Percentiles rank a stretch among this genome's conserved stretches.
Evolutionary conservation across 2,888 invertebrate genomes (phyloP).

Genomic region (Parnassius mnemosyne): DNA sequence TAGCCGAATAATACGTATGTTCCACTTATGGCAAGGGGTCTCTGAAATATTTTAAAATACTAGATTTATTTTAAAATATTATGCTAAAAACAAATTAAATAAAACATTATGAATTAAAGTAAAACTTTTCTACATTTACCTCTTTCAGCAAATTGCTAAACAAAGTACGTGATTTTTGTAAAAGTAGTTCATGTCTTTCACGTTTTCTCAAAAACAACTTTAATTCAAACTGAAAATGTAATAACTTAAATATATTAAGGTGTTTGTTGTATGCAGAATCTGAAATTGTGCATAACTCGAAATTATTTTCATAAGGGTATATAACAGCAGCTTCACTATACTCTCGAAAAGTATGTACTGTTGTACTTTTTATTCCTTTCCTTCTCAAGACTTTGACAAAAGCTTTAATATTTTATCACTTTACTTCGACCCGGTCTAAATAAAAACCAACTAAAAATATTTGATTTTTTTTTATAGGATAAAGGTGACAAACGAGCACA

Average conservation of each 20-base stretch:
- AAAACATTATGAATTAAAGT: not conserved
- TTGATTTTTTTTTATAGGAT: no score
- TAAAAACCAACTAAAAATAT: no score
- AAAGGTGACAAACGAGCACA: no score
- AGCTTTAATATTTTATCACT: no score
- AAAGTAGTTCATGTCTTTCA: constrained; percentile 62
- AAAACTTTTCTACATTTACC: constrained; percentile 40
- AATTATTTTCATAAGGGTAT: no score
- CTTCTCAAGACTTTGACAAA: no score
- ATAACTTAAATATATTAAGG: not conserved
- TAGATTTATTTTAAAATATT: constrained; percentile 4
- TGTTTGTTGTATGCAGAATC: not conserved
- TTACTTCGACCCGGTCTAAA: no score
- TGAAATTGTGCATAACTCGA: no score
- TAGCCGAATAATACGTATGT: constrained; percentile 59
- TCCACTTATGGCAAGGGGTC: constrained; percentile 60
- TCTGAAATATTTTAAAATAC: constrained; percentile 44
- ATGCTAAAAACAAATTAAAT: not conserved
- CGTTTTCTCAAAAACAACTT: constrained; percentile 69
- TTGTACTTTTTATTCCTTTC: no score
- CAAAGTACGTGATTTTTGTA: constrained; percentile 67
- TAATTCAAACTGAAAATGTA: constrained; percentile 60
- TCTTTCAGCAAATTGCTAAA: constrained; percentile 72
- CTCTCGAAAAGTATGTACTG: no score
- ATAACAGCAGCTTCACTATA: no score